phyloP scores from a whole-genome alignment of 2,888 invertebrate species.

The Aphidoletes aphidimyza region DNA sequence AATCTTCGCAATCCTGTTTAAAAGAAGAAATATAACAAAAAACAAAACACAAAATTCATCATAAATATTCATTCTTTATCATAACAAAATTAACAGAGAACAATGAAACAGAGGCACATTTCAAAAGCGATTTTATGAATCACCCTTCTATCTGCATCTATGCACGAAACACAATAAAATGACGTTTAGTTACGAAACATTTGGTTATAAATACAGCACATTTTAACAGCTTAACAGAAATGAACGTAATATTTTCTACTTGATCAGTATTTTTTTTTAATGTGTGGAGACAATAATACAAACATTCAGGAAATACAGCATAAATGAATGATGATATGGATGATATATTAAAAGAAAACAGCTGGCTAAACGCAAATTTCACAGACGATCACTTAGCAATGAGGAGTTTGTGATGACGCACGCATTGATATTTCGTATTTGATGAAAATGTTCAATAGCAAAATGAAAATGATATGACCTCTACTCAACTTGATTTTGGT shows the following conservation, averaged over 20 bases:
- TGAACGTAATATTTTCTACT: not conserved
- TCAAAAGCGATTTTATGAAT: not conserved
- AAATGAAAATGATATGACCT: slow-evolving; percentile 33
- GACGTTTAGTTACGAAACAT: too few species aligned
- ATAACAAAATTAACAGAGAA: not conserved
- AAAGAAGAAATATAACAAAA: slow-evolving; percentile 59
- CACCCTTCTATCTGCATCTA: not conserved
- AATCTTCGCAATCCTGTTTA: slow-evolving; percentile 96
- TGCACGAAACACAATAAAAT: not conserved
- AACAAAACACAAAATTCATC: slow-evolving; percentile 60
- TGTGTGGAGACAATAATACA: not conserved
- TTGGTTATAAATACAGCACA: not conserved
- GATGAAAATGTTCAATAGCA: not conserved
- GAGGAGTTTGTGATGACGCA: not conserved
- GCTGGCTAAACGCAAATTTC: not conserved
- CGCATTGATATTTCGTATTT: not conserved
- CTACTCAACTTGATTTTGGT: slow-evolving; percentile 36
- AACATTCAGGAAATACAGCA: not conserved
- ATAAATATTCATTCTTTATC: too few species aligned
- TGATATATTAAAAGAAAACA: not conserved
- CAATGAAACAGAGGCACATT: not conserved
- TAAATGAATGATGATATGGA: not conserved
- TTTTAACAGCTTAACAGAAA: too few species aligned
- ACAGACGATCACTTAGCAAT: not conserved
- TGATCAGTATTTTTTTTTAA: too few species aligned